phyloP scores from a whole-genome alignment of 2,113 vertebrate genomes.

The Channa maculata region DNA sequence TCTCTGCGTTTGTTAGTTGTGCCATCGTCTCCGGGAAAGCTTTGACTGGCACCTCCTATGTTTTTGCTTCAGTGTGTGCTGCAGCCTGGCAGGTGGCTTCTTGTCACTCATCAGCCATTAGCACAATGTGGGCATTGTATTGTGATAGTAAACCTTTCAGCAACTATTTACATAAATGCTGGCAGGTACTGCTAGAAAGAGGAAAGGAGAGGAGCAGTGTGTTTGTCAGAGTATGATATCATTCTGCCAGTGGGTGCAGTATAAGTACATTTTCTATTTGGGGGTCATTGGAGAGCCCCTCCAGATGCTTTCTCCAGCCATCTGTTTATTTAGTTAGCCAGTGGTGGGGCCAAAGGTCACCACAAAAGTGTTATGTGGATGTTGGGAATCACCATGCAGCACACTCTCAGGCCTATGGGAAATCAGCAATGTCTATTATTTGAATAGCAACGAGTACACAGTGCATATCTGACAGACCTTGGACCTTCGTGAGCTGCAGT shows the following conservation, averaged over 20 bases:
- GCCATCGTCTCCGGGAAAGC: conserved; percentile 18
- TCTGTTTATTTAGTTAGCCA: conserved; percentile 62
- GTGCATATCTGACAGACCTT: background rate
- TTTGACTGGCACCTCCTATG: conserved; percentile 54
- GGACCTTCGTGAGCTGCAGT: conserved; percentile 7
- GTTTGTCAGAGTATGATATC: conserved; percentile 55
- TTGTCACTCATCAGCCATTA: conserved; percentile 43
- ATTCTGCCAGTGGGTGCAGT: conserved; percentile 57
- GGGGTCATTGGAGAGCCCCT: conserved; percentile 69
- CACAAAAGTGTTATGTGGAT: conserved; percentile 26
- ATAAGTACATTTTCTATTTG: conserved; percentile 62
- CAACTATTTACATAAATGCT: conserved; percentile 53
- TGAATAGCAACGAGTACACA: conserved; percentile 29
- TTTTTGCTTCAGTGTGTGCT: conserved; percentile 12
- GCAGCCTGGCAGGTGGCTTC: conserved; percentile 52
- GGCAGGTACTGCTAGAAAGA: conserved; percentile 14
- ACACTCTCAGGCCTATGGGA: conserved; percentile 30
- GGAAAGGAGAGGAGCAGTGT: background rate
- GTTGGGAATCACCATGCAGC: conserved; percentile 29
- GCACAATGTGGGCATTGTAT: background rate
- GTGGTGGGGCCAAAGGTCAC: conserved; percentile 48
- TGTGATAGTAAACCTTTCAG: conserved; percentile 28
- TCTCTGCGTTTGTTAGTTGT: background rate
- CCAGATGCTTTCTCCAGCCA: conserved; percentile 57
- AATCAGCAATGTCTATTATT: conserved; percentile 11